A percentile compares a stretch with the other conserved stretches of the same genome.
These are phyloP conservation scores for Trogon surrucura DNA, from an alignment of 2,113 vertebrate genomes.

Conservation along the genomic window DNA sequence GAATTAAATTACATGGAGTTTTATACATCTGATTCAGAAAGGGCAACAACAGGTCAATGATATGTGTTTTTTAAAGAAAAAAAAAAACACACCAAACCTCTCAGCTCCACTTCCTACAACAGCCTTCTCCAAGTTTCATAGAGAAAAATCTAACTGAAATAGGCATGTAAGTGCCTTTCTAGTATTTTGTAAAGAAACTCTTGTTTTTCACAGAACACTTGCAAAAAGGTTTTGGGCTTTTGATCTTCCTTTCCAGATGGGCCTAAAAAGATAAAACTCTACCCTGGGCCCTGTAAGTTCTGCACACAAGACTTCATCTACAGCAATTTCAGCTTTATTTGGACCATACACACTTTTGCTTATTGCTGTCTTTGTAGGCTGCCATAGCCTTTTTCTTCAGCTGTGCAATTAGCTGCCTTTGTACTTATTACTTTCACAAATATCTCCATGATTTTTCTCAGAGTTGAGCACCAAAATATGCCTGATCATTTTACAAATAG, in stretches of 20 bases:
- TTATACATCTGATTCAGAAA: background rate
- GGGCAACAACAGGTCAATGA: background rate
- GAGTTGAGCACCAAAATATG: background rate
- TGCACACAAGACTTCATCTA: background rate
- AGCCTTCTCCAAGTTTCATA: background rate
- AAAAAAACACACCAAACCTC: background rate
- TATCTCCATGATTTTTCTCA: background rate
- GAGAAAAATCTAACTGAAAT: background rate
- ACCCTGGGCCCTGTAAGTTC: background rate
- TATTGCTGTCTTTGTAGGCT: background rate
- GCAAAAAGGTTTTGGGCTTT: background rate
- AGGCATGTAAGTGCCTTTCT: background rate
- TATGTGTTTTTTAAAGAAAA: background rate
- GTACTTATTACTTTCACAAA: background rate
- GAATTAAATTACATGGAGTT: background rate
- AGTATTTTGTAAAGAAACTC: background rate
- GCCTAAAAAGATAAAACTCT: background rate
- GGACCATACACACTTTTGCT: background rate
- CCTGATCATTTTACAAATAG: background rate
- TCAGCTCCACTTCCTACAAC: background rate
- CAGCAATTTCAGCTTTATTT: background rate
- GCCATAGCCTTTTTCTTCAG: background rate
- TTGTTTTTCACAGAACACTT: background rate
- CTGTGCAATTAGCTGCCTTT: background rate
- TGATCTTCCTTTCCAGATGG: background rate